A percentile compares a stretch with the other conserved stretches of the same genome.
Conservation (phyloP, 2,797 vertebrate genomes). For the Sitta carolinensis region DNA sequence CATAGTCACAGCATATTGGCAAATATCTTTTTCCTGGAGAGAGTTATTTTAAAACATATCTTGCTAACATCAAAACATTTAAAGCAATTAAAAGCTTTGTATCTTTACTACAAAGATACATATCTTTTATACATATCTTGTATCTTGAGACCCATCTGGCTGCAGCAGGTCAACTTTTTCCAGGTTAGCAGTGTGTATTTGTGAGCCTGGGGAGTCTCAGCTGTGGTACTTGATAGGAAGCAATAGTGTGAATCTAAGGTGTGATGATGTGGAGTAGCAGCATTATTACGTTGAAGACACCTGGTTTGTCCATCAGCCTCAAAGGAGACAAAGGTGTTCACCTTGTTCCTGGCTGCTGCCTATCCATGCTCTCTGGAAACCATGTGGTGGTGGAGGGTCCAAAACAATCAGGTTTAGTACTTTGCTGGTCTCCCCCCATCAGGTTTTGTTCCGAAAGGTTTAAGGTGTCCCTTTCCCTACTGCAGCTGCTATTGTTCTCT, state of each 20-base stretch:
- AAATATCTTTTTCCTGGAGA: neutral
- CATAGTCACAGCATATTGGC: neutral
- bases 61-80: neutral
- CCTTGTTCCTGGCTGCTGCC: fast-evolving
- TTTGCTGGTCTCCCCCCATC: neutral
- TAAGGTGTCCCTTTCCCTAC: neutral
- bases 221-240: neutral
- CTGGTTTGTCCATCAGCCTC: neutral
- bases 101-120: neutral
- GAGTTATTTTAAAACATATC: neutral
- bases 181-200: neutral
- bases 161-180: neutral
- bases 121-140: neutral
- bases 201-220: neutral
- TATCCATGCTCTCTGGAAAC: neutral
- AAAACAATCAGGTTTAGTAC: neutral
- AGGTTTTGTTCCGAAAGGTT: neutral
- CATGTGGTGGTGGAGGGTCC: neutral
- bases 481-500: neutral
- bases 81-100: neutral
- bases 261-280: neutral
- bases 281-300: neutral
- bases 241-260: neutral
- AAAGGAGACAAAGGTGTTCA: neutral
- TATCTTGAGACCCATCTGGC: neutral